Conservation (phyloP, 1,140 invertebrate genomes). For the Halesus radiatus region DNA sequence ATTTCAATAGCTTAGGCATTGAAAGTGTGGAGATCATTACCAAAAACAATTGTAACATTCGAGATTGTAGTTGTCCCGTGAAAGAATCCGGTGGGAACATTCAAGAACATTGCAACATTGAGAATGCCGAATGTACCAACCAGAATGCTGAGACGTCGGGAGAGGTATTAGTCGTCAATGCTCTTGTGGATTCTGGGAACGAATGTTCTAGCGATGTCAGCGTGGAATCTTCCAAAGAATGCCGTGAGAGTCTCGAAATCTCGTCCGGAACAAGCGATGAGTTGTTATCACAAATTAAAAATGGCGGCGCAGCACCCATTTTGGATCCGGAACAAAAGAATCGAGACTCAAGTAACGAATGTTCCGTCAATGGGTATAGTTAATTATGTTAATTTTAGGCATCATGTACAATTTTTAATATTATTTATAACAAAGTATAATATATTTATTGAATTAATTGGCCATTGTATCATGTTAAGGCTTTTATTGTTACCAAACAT, state of each 20-base stretch:
- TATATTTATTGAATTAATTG: too few relatives aligned
- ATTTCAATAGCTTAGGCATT: too few relatives aligned
- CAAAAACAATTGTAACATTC: background rate
- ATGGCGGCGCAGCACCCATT: too few relatives aligned
- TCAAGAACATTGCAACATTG: too few relatives aligned
- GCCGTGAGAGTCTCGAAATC: constrained; percentile 9
- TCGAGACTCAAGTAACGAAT: background rate
- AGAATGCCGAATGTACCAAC: background rate
- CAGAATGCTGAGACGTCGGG: background rate
- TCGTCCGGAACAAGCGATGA: background rate
- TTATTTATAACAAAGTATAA: too few relatives aligned
- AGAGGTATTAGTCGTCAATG: background rate
- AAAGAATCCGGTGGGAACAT: background rate
- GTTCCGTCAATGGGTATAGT: constrained; percentile 29
- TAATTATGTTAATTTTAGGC: constrained; percentile 6
- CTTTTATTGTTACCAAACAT: too few relatives aligned
- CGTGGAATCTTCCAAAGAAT: constrained; percentile 29
- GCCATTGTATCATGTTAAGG: too few relatives aligned
- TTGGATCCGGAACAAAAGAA: background rate
- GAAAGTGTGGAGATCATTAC: too few relatives aligned
- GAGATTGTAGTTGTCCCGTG: background rate
- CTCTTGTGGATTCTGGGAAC: background rate
- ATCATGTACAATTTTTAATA: background rate
- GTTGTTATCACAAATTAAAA: too few relatives aligned
- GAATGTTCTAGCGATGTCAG: constrained; percentile 23